Conservation (phyloP, 2,797 vertebrate species). For the Microchirus variegatus region DNA sequence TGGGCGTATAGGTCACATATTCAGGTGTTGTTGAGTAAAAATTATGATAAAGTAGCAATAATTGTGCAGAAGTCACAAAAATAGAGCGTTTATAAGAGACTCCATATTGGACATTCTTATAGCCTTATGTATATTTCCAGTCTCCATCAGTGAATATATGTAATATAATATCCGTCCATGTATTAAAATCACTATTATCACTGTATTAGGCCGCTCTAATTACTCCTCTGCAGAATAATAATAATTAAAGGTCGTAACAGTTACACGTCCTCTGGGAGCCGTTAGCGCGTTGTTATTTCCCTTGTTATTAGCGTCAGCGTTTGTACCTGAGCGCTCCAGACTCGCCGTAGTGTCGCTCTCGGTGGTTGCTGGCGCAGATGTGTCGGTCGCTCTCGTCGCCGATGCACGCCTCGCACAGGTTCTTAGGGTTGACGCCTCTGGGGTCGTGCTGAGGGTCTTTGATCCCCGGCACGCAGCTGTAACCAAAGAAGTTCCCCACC, state of each 20-base stretch:
- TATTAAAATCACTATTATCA: conserved; percentile 10
- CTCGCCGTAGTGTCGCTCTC: conserved; percentile 84
- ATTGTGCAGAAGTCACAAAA: too few relatives aligned
- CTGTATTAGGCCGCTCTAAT: conserved; percentile 6
- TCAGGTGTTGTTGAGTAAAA: too few relatives aligned
- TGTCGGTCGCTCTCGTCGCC: conserved; percentile 85
- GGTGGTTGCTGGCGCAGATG: conserved; percentile 82
- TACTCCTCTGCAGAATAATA: conserved; percentile 5
- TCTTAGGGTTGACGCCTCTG: conserved; percentile 84
- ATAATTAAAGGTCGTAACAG: background rate
- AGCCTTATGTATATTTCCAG: too few relatives aligned
- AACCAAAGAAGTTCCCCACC: conserved; percentile 85
- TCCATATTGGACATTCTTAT: too few relatives aligned
- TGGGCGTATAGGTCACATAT: too few relatives aligned
- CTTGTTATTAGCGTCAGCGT: conserved; percentile 1
- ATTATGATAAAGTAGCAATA: too few relatives aligned
- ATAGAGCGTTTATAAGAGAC: too few relatives aligned
- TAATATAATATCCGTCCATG: too few relatives aligned
- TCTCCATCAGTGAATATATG: too few relatives aligned
- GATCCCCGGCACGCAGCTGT: conserved; percentile 85
- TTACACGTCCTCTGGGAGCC: conserved; percentile 11
- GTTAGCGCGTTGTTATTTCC: conserved; percentile 16
- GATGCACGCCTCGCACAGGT: conserved; percentile 86
- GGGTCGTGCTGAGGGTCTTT: conserved; percentile 83
- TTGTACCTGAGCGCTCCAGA: conserved; percentile 82